Evolutionary conservation across 1,140 invertebrate genomes (phyloP).

Genomic region (Antheraea pernyi): DNA sequence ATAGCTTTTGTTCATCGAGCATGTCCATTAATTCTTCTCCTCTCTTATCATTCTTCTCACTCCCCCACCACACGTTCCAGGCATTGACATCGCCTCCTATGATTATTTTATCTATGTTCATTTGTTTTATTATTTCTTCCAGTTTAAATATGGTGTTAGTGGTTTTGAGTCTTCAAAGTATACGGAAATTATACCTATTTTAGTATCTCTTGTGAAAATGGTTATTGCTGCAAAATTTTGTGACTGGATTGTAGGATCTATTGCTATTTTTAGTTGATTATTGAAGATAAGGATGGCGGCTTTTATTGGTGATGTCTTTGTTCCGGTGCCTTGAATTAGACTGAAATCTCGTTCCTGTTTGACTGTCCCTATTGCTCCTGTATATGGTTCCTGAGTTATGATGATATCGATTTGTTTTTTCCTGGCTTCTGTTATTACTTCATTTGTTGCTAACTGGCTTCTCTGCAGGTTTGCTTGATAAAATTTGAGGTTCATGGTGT

Average conservation of each 20-base stretch:
- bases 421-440: conserved; percentile 7
- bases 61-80: no score
- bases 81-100: no score
- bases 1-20: no score
- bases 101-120: no score
- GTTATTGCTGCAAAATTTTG: background rate
- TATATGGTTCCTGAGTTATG: background rate
- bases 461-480: conserved; percentile 13
- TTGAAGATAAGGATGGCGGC: background rate
- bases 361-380: background rate
- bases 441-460: conserved; percentile 9
- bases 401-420: background rate
- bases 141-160: background rate
- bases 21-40: no score
- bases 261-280: background rate
- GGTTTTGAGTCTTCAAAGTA: conserved; percentile 1
- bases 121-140: background rate
- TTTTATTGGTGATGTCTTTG: background rate
- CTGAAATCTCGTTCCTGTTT: background rate
- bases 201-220: background rate
- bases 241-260: background rate
- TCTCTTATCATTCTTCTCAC: no score
- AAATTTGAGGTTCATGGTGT: no score
- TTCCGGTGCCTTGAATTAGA: background rate
- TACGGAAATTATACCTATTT: background rate